Percentiles rank a stretch among this genome's conserved stretches.
These are phyloP conservation scores for Sylvilagus bachmani DNA, from an alignment of 2,113 vertebrate genomes.

Conservation along the genomic window DNA sequence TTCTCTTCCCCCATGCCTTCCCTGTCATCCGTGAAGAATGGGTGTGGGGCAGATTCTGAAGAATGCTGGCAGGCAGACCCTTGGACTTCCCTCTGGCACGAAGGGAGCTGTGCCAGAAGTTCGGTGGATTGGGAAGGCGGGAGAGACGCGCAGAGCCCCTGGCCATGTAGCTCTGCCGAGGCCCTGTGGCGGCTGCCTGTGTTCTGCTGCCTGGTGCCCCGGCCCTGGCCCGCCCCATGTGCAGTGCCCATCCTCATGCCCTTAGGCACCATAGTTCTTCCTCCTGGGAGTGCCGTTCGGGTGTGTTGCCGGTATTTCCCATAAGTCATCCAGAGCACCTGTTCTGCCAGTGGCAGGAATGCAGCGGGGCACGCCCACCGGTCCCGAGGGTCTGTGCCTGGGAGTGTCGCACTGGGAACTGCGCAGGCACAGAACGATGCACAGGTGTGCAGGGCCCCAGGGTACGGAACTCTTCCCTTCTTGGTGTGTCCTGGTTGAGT, in stretches of 20 bases:
- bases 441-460: neutral
- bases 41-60: neutral
- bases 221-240: rapidly evolving
- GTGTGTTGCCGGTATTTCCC: neutral
- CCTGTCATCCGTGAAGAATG: neutral
- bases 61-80: rapidly evolving
- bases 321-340: neutral
- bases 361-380: neutral
- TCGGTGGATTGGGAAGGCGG: constrained; percentile 75
- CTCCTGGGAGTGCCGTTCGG: neutral
- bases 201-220: neutral
- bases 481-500: neutral
- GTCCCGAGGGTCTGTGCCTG: neutral
- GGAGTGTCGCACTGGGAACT: neutral
- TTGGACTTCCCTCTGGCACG: neutral
- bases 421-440: neutral
- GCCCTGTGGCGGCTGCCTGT: neutral
- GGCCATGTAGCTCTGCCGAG: neutral
- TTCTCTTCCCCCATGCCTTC: neutral
- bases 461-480: neutral
- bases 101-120: constrained; percentile 73
- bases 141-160: constrained; percentile 75
- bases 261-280: rapidly evolving
- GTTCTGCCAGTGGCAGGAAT: neutral
- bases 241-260: neutral